Evolutionary conservation across 2,888 invertebrate species (phyloP).

Genomic region (Silvanus unidentatus): DNA sequence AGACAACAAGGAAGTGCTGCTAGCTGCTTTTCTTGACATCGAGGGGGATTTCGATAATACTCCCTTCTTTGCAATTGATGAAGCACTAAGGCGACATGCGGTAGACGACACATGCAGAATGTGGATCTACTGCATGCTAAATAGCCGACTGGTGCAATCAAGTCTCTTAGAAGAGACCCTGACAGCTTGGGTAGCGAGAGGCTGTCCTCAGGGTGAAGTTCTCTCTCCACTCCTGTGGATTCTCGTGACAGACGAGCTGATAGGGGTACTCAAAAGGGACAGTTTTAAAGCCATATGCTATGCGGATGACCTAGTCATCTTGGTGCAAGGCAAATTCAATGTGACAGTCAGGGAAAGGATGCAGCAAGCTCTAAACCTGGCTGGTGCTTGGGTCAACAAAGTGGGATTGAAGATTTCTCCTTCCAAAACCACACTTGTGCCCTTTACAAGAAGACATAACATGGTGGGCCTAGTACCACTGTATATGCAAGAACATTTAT

Average conservation of each 20-base stretch:
- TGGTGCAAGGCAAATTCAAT: too few relatives aligned
- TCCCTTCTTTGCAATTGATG: slow-evolving; percentile 2
- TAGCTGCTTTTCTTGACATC: slow-evolving; percentile 7
- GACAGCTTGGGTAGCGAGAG: not conserved
- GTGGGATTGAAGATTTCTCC: too few relatives aligned
- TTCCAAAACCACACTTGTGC: too few relatives aligned
- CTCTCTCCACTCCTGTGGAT: slow-evolving; percentile 3
- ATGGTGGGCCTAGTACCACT: too few relatives aligned
- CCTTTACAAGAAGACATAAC: too few relatives aligned
- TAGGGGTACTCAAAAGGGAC: too few relatives aligned
- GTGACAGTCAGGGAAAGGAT: too few relatives aligned
- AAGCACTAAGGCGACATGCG: slow-evolving; percentile 3
- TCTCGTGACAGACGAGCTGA: not conserved
- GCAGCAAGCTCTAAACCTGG: too few relatives aligned
- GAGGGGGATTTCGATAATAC: slow-evolving; percentile 8
- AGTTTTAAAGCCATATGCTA: too few relatives aligned
- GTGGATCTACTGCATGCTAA: slow-evolving; percentile 4
- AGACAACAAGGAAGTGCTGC: not conserved
- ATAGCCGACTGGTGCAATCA: not conserved
- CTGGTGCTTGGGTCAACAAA: too few relatives aligned
- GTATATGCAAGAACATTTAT: too few relatives aligned
- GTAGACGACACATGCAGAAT: not conserved
- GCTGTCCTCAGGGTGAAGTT: slow-evolving; percentile 5
- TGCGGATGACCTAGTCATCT: too few relatives aligned
- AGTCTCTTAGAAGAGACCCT: not conserved